Base-by-base conservation (phyloP, 2,888 invertebrate species). In the Phanerotoma sp. region DNA sequence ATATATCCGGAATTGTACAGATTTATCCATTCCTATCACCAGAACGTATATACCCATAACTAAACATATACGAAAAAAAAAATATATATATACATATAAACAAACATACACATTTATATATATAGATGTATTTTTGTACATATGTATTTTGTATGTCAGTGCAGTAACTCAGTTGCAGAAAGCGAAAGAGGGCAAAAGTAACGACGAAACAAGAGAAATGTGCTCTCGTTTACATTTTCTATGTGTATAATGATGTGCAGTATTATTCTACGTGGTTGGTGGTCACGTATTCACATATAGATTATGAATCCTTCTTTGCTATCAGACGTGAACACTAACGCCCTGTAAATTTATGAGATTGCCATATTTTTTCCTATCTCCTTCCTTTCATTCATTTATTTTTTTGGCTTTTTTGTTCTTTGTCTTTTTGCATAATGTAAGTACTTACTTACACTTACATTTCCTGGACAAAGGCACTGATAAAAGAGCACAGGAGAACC, bases 281-380 rank as follows among this genome's bases (percentile, higher is more conserved):
- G 42, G 51, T 42, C 44, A 51, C 42, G 51, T 51, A 44, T 42
- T 16, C 6, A 35, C 6, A 22, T 54, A 47, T 50, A 51, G 54
- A 52, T 55, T 60, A 57, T 60, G 54, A 50, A 57, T 60, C 51
- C 40, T 44, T 47, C 11, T 48, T n/a, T 41, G 46, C 49, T 46
- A 60, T 61, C 47, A 47, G 32, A 35, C 37, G 18, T 47, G 33
- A 50, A 51, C 46, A 44, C n/a, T n/a, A 42, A 38, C 33, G n/a
- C 33, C 42, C 37, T 35, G 28, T 45, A 20, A 55, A 53, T 51
- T 57, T 53, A 51, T 51, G 25, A 20, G 18, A 13, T 33, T 22
- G 21, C 13, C 11, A 1, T 7, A 9, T 35, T 35, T 35, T 35
- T 35, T 7, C n/a, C 7, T 35, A 35, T 35, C 35, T n/a, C n/a